Base-by-base conservation (phyloP, 2,113 vertebrate species). In the Propithecus coquereli region DNA sequence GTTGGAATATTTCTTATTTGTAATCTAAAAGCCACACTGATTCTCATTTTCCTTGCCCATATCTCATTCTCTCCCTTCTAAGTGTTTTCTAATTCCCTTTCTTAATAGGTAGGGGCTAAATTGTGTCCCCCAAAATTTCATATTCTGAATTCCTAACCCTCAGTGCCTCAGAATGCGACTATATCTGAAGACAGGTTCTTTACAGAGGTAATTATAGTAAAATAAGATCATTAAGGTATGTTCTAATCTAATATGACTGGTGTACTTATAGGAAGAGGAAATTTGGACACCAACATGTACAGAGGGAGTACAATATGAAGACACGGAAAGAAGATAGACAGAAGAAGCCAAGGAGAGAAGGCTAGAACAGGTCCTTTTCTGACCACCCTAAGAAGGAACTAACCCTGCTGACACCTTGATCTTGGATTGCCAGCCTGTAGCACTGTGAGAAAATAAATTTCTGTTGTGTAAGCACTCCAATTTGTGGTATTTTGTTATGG, bases 341-440 rank as follows among this genome's bases (percentile, higher is more conserved):
- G 40, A 43, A 43, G 3, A 63, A 37, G 11, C 40, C 25, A 47
- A 54, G 18, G 43, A 80, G 30, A 25, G 27, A 70, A 23, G 10
- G 5, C 8, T 5, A 16, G 16, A 30, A 40, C 8, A 71, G 8
- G 22, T 14, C 23, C 9, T 43, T 54, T 27, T 27, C 40, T 63
- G 6, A 1, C 0, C 4, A 10, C 0, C n/a, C 4, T 50, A 9
- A 12, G 63, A n/a, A 65, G 4, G 22, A 85, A 23, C 10, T 2
- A 45, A 32, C 1, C 16, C 43, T 63, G 9, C 22, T 2, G 2
- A 43, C 10, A 73, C 7, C 10, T 45, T 17, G 9, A 54, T 20
- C 37, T 68, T 16, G 20, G 7, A 50, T 13, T 43, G 70, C 34
- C 45, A 40, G 11, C 30, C 54, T 84, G 77, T 37, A 65, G 68